These are phyloP conservation scores for Dysmachus trigonus DNA, from an alignment of 2,888 invertebrate genomes.

Conservation along the genomic window DNA sequence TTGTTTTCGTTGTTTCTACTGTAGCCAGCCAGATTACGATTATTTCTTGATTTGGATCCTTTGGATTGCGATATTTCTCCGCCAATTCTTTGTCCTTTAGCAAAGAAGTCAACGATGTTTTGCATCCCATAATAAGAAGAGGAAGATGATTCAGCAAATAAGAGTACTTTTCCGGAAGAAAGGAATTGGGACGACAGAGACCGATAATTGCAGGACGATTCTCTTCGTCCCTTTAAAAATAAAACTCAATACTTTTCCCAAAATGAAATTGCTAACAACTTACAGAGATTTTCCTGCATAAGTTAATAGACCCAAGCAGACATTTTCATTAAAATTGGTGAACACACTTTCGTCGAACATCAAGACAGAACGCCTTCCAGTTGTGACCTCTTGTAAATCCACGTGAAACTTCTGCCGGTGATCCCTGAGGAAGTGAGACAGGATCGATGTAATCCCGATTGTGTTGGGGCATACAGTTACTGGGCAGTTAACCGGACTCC, in stretches of 20 bases:
- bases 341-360: constrained; percentile 53
- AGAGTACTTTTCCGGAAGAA: constrained; percentile 54
- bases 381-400: constrained; percentile 53
- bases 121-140: constrained; percentile 56
- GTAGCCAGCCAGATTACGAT: constrained; percentile 55
- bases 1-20: constrained; percentile 55
- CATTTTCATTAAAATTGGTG: constrained; percentile 51
- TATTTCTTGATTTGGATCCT: constrained; percentile 51
- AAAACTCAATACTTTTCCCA: background rate
- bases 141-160: constrained; percentile 55
- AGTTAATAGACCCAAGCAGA: constrained; percentile 55
- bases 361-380: constrained; percentile 52
- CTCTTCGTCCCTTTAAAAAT: constrained; percentile 30
- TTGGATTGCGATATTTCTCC: constrained; percentile 43
- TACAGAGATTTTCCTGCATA: constrained; percentile 53
- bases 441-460: constrained; percentile 54
- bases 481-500: constrained; percentile 56
- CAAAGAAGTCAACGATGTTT: constrained; percentile 53
- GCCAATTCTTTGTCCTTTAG: constrained; percentile 51
- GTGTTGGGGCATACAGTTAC: constrained; percentile 53
- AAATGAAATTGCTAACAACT: background rate
- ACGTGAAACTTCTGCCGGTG: constrained; percentile 48
- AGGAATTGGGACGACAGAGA: constrained; percentile 55
- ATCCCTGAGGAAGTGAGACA: constrained; percentile 56
- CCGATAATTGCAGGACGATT: constrained; percentile 54